Percentiles rank a stretch among this genome's conserved stretches.
Conservation (phyloP, 2,113 vertebrate genomes). For the Furnarius figulus region DNA sequence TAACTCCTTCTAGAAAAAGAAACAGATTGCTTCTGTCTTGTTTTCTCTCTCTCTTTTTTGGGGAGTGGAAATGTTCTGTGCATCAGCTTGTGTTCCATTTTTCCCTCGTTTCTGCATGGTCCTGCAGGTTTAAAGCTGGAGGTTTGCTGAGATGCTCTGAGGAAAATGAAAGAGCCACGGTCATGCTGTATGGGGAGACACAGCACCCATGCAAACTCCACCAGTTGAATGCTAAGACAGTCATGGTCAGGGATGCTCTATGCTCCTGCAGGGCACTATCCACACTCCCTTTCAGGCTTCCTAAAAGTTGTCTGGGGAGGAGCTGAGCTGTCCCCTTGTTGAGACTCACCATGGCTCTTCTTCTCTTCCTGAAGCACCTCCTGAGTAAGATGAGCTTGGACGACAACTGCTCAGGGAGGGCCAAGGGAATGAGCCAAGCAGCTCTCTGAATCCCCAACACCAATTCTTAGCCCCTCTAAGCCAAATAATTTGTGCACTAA, state of each 20-base stretch:
- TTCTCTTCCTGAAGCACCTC: not conserved
- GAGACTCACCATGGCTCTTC: accelerated
- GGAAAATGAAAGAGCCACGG: not conserved
- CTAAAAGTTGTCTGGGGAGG: not conserved
- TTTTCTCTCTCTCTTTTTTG: not conserved
- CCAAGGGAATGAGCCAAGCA: not conserved
- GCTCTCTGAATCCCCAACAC: accelerated
- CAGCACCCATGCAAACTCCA: not conserved
- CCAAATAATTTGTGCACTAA: not conserved
- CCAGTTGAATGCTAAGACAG: accelerated
- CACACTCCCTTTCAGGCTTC: not conserved
- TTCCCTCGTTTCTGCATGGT: not conserved
- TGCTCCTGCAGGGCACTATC: not conserved
- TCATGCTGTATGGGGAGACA: not conserved
- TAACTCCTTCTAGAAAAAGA: not conserved
- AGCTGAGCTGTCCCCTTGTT: not conserved
- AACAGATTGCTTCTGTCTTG: not conserved
- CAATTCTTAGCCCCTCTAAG: not conserved
- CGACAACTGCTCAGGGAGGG: not conserved
- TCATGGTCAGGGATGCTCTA: not conserved
- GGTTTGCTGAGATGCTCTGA: not conserved
- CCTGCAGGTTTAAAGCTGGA: not conserved
- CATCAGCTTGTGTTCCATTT: not conserved
- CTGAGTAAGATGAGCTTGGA: not conserved
- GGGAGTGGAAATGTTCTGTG: not conserved